These are phyloP conservation scores for Melipona bicolor DNA, from an alignment of 2,888 invertebrate species.

Conservation along the genomic window DNA sequence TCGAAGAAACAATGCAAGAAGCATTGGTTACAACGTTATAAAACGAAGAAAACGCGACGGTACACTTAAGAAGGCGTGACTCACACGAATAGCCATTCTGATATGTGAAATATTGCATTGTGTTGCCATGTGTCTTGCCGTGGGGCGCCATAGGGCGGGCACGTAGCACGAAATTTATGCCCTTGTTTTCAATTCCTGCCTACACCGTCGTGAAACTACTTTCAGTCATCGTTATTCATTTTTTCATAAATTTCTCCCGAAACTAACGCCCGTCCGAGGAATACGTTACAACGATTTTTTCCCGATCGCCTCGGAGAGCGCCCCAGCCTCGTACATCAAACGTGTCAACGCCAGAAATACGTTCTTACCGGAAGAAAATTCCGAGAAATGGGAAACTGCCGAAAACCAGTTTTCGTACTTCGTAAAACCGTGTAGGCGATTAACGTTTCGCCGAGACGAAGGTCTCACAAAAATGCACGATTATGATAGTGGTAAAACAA, in stretches of 20 bases:
- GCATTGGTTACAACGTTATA: not conserved
- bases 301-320: not conserved
- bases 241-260: slow-evolving; percentile 15
- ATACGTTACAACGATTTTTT: slow-evolving; percentile 20
- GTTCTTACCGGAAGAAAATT: slow-evolving; percentile 14
- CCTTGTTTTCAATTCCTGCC: slow-evolving; percentile 59
- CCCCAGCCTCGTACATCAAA: slow-evolving; percentile 22
- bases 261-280: not conserved
- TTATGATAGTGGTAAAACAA: too few species aligned
- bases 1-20: not conserved
- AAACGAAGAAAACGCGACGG: slow-evolving; percentile 32
- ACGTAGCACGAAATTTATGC: slow-evolving; percentile 60
- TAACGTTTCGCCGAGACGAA: too few species aligned
- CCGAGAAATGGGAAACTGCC: slow-evolving; percentile 7
- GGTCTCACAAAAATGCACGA: too few species aligned
- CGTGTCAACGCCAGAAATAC: slow-evolving; percentile 17
- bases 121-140: slow-evolving; percentile 41
- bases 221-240: slow-evolving; percentile 41
- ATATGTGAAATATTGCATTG: slow-evolving; percentile 63
- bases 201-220: slow-evolving; percentile 44
- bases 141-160: slow-evolving; percentile 38
- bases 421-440: too few species aligned
- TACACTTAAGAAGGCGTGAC: slow-evolving; percentile 60
- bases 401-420: too few species aligned
- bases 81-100: slow-evolving; percentile 57